These are phyloP conservation scores for Tolypeutes matacus DNA, from an alignment of 2,797 vertebrate genomes.

Conservation along the genomic window DNA sequence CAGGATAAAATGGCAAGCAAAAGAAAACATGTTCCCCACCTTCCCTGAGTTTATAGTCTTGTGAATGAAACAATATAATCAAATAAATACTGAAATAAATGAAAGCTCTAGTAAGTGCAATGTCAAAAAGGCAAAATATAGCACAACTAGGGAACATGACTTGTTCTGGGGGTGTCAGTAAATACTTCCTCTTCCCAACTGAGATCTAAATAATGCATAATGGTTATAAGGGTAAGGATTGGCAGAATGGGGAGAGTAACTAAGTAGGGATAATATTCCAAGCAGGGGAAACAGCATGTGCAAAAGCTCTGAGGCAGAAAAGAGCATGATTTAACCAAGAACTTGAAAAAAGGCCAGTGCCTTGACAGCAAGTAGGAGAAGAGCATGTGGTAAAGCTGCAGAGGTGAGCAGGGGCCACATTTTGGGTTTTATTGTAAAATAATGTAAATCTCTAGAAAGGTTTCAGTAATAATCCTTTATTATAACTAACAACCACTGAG, in stretches of 20 bases:
- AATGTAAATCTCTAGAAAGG: background rate
- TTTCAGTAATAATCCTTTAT: background rate
- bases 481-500: constrained; percentile 7
- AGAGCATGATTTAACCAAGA: background rate
- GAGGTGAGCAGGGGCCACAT: background rate
- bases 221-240: background rate
- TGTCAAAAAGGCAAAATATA: background rate
- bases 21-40: background rate
- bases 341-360: background rate
- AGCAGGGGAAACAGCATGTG: background rate
- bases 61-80: background rate
- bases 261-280: background rate
- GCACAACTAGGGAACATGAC: background rate
- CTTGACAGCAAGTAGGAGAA: background rate
- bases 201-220: background rate
- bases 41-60: background rate
- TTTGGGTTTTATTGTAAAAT: background rate
- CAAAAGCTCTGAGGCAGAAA: background rate
- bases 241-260: background rate
- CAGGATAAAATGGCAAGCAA: constrained; percentile 40
- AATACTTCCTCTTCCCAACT: background rate
- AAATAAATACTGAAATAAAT: constrained; percentile 13
- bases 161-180: background rate
- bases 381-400: background rate
- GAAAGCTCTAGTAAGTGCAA: background rate